Conservation (phyloP, 2,113 vertebrate genomes). For the Glaucidium brasilianum region DNA sequence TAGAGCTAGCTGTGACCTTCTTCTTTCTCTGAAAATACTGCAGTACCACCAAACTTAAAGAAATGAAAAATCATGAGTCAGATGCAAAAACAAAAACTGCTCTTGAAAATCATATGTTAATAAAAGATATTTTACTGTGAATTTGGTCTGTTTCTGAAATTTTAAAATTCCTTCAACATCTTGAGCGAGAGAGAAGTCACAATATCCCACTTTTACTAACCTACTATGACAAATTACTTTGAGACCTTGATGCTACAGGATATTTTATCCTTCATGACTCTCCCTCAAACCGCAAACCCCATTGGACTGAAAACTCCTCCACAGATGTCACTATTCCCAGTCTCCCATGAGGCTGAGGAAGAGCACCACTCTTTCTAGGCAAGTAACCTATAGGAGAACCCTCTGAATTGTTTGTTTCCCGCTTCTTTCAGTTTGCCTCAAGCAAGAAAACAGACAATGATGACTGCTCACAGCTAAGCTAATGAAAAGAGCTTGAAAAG, state of each 20-base stretch:
- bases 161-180: background rate
- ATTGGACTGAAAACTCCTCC: background rate
- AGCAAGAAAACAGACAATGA: background rate
- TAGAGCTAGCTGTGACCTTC: background rate
- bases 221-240: background rate
- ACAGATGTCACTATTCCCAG: background rate
- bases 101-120: background rate
- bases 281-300: background rate
- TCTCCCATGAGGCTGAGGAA: background rate
- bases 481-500: background rate
- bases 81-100: background rate
- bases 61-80: background rate
- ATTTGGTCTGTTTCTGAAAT: background rate
- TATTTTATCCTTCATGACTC: background rate
- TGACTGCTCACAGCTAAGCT: background rate
- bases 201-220: background rate
- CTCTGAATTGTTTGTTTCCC: background rate
- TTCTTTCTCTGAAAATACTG: background rate
- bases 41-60: background rate
- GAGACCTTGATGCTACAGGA: background rate
- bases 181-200: background rate
- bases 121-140: background rate
- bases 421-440: background rate
- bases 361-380: background rate
- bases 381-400: background rate